phyloP scores from a whole-genome alignment of 2,888 invertebrate species.

The Pristionchus maxplancki region DNA sequence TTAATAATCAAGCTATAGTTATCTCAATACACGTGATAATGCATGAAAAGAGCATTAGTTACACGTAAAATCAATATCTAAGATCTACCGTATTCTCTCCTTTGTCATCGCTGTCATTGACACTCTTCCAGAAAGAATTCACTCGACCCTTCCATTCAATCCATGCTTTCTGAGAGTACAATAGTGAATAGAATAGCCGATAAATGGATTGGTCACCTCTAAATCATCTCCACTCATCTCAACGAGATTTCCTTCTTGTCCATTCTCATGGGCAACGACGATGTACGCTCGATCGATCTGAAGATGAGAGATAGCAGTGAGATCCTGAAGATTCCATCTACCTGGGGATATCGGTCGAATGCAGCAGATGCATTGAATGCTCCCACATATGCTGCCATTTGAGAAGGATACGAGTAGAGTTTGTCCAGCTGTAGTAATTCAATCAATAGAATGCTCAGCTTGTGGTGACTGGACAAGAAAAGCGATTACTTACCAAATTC shows the following conservation, averaged over 20 bases:
- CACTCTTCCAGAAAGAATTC: constrained; percentile 24
- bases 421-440: not conserved
- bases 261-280: constrained; percentile 43
- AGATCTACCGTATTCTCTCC: constrained; percentile 39
- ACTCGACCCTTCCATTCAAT: constrained; percentile 42
- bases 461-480: not conserved
- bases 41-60: not conserved
- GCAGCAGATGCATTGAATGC: constrained; percentile 56
- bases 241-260: constrained; percentile 35
- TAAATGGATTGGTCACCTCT: too few species aligned
- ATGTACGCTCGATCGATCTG: constrained; percentile 41
- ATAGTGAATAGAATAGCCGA: too few species aligned
- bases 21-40: not conserved
- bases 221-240: constrained; percentile 36
- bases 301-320: not conserved
- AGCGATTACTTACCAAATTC: not conserved
- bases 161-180: constrained; percentile 23
- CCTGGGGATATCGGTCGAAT: constrained; percentile 41
- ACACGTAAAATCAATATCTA: constrained; percentile 19
- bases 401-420: constrained; percentile 58
- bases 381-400: constrained; percentile 61
- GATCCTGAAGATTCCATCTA: not conserved
- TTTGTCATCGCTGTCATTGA: constrained; percentile 17
- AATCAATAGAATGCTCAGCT: not conserved
- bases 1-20: not conserved